These are phyloP conservation scores for Corapipo altera DNA, from an alignment of 2,113 vertebrate species.

Conservation along the genomic window DNA sequence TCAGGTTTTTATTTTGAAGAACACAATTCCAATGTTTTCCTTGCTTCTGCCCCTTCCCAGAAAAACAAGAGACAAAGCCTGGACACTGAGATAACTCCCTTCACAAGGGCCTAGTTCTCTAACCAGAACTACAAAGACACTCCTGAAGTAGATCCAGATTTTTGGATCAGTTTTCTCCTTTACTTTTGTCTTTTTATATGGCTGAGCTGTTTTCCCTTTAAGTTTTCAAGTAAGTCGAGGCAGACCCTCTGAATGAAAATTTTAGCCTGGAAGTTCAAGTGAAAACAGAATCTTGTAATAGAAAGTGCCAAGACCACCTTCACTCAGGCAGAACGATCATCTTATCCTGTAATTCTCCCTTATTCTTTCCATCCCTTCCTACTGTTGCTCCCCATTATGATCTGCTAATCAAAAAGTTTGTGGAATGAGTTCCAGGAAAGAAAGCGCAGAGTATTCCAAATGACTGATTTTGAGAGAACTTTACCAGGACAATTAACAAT, in stretches of 20 bases:
- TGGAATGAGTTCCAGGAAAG: not conserved
- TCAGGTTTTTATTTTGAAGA: not conserved
- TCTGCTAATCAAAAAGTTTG: not conserved
- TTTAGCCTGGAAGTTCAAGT: not conserved
- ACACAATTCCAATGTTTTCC: not conserved
- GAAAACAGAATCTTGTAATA: not conserved
- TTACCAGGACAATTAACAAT: not conserved
- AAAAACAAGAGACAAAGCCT: not conserved
- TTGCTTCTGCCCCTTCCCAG: not conserved
- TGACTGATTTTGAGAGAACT: not conserved
- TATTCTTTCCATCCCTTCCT: conserved; percentile 15
- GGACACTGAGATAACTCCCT: not conserved
- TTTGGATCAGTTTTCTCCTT: not conserved
- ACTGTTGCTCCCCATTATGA: not conserved
- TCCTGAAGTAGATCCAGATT: not conserved
- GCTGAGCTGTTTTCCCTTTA: not conserved
- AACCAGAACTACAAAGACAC: not conserved
- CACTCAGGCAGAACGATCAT: not conserved
- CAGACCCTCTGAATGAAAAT: not conserved
- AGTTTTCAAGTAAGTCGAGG: not conserved
- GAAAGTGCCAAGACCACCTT: conserved; percentile 1
- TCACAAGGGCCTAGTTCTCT: not conserved
- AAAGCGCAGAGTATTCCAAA: not conserved
- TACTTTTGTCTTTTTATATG: not conserved
- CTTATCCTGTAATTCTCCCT: not conserved